Percentiles rank a stretch among this genome's conserved stretches.
Evolutionary conservation across 2,797 vertebrate species (phyloP).

Genomic region (Fringilla coelebs): DNA sequence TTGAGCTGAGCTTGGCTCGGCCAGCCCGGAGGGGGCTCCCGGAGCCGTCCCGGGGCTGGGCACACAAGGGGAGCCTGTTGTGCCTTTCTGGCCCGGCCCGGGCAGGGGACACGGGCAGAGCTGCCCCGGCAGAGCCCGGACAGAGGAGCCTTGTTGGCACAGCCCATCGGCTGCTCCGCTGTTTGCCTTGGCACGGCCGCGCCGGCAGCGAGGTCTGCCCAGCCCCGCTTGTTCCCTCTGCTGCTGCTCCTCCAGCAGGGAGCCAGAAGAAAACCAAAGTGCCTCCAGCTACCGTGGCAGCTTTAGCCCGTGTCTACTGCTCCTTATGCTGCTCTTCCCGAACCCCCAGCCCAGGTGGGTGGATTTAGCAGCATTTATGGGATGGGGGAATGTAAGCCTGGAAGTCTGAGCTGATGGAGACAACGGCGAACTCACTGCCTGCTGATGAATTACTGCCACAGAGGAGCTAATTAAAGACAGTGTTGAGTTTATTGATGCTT

Average conservation of each 20-base stretch:
- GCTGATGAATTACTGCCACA: neutral
- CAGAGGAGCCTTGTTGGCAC: neutral
- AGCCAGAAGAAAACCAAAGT: neutral
- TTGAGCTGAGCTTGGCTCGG: neutral
- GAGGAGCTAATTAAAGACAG: neutral
- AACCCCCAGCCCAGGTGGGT: rapidly evolving
- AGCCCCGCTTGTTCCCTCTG: neutral
- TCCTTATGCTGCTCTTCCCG: rapidly evolving
- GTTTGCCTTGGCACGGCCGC: constrained; percentile 6
- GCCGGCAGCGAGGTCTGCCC: neutral
- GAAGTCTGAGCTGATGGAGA: neutral
- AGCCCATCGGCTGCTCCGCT: neutral
- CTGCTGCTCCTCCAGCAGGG: neutral
- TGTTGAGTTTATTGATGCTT: neutral
- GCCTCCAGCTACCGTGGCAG: neutral
- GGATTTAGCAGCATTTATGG: rapidly evolving
- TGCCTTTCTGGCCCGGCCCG: rapidly evolving
- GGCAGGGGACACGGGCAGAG: no score
- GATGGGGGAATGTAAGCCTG: neutral
- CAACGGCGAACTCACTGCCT: neutral
- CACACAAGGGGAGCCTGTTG: constrained; percentile 11
- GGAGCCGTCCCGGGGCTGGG: neutral
- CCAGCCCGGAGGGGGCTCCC: rapidly evolving
- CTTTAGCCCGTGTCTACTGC: rapidly evolving
- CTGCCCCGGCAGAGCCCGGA: neutral